phyloP scores from a whole-genome alignment of 2,888 invertebrate species.

The Hipparchia sbordonii region DNA sequence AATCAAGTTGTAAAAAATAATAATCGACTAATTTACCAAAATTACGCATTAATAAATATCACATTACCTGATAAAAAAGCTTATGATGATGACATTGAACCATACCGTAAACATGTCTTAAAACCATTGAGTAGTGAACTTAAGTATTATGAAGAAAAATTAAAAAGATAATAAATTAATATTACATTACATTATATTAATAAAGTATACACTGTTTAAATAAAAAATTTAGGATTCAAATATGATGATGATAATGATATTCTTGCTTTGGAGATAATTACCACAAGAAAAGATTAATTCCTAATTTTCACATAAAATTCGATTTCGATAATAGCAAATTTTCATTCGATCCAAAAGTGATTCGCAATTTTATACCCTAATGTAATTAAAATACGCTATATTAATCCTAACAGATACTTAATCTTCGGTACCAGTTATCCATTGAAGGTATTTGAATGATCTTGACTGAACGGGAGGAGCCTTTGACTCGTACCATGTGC shows the following conservation, averaged over 20 bases:
- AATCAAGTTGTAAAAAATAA: too few relatives aligned
- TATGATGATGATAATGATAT: background rate
- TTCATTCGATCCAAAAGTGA: slow-evolving; percentile 21
- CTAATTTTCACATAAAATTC: slow-evolving; percentile 12
- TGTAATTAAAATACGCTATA: slow-evolving; percentile 13
- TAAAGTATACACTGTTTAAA: background rate
- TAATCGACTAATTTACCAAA: slow-evolving; percentile 6
- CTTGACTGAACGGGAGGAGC: slow-evolving; percentile 78
- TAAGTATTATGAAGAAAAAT: too few relatives aligned
- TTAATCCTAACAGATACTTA: slow-evolving; percentile 47
- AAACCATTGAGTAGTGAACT: too few relatives aligned
- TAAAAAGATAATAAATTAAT: too few relatives aligned
- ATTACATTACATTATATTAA: too few relatives aligned
- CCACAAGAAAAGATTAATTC: background rate
- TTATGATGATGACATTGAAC: slow-evolving; percentile 6
- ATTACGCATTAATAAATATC: slow-evolving; percentile 11
- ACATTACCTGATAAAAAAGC: background rate
- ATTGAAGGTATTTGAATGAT: slow-evolving; percentile 80
- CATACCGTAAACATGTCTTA: background rate
- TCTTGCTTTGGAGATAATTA: background rate
- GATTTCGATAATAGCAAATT: slow-evolving; percentile 25
- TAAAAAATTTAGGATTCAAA: background rate
- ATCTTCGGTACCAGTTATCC: slow-evolving; percentile 81
- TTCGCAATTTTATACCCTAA: background rate
- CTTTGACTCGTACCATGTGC: slow-evolving; percentile 61